A percentile compares a stretch with the other conserved stretches of the same genome.
Evolutionary conservation across 2,113 vertebrate species (phyloP).

Genomic region (Centropus bengalensis): DNA sequence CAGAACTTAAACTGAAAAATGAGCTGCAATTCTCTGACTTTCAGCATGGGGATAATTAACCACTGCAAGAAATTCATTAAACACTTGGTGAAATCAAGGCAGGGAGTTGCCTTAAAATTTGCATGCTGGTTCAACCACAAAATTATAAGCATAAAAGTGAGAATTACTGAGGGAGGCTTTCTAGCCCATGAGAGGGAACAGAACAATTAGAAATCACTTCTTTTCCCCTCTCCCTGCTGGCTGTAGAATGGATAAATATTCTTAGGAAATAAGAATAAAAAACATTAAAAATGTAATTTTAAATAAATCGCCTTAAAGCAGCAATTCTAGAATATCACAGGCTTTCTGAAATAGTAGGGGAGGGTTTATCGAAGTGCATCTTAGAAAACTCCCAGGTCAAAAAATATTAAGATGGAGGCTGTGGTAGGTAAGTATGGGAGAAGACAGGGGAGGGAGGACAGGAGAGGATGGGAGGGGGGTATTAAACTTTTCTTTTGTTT

Average conservation of each 20-base stretch:
- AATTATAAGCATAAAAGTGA: slow-evolving; percentile 47
- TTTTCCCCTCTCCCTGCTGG: not conserved
- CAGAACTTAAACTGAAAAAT: slow-evolving; percentile 29
- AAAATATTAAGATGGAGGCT: not conserved
- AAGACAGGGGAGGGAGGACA: accelerated
- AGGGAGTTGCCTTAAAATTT: slow-evolving; percentile 55
- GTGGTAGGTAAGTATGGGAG: not conserved
- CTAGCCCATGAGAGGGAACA: slow-evolving; percentile 29
- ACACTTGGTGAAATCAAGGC: slow-evolving; percentile 31
- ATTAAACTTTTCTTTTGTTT: not conserved
- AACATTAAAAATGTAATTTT: not conserved
- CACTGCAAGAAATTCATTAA: slow-evolving; percentile 13
- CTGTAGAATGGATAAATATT: not conserved
- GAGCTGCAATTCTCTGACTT: slow-evolving; percentile 30
- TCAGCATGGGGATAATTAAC: slow-evolving; percentile 34
- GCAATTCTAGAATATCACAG: not conserved
- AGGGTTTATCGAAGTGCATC: not conserved
- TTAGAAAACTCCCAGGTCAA: not conserved
- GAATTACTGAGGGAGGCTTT: slow-evolving; percentile 50
- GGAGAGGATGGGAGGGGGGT: accelerated
- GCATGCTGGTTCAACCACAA: slow-evolving; percentile 57
- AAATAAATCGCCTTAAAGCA: not conserved
- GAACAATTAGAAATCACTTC: slow-evolving; percentile 3
- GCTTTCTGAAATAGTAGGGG: not conserved
- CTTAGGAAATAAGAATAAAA: not conserved